A percentile compares a stretch with the other conserved stretches of the same genome.
phyloP scores from a whole-genome alignment of 2,113 vertebrate genomes.

The Athene noctua region DNA sequence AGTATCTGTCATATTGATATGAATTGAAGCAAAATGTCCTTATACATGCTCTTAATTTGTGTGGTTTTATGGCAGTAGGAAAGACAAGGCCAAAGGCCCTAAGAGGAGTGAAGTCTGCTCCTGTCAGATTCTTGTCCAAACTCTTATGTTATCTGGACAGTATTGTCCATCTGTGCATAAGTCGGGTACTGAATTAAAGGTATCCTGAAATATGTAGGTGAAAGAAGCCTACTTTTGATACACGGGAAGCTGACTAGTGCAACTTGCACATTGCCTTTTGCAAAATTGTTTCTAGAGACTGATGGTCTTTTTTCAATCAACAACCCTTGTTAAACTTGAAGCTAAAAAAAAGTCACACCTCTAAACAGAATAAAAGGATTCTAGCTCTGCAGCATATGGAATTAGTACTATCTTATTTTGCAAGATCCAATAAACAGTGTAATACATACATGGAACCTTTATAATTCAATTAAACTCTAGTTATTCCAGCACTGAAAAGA shows the following conservation, averaged over 20 bases:
- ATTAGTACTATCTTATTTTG: slow-evolving; percentile 77
- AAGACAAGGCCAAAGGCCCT: not conserved
- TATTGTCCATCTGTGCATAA: not conserved
- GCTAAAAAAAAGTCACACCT: slow-evolving; percentile 14
- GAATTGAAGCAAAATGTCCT: not conserved
- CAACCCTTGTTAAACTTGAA: slow-evolving; percentile 21
- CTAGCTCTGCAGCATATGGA: not conserved
- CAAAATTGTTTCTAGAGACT: not conserved
- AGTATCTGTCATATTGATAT: not conserved
- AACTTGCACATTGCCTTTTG: not conserved
- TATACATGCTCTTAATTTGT: not conserved
- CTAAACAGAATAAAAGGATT: slow-evolving; percentile 28
- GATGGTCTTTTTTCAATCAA: not conserved
- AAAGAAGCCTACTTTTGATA: not conserved
- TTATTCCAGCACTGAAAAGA: slow-evolving; percentile 79
- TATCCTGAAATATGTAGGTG: not conserved
- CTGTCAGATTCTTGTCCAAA: not conserved
- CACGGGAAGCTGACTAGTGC: fast-evolving
- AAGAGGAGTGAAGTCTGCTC: not conserved
- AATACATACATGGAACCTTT: slow-evolving; percentile 78
- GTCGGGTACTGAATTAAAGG: not conserved
- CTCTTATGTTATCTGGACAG: not conserved
- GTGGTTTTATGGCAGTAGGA: not conserved
- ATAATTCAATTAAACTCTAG: slow-evolving; percentile 89
- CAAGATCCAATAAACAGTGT: slow-evolving; percentile 77